A percentile compares a stretch with the other conserved stretches of the same genome.
Evolutionary conservation across 2,888 invertebrate species (phyloP).

Genomic region (Morinoia aosen): DNA sequence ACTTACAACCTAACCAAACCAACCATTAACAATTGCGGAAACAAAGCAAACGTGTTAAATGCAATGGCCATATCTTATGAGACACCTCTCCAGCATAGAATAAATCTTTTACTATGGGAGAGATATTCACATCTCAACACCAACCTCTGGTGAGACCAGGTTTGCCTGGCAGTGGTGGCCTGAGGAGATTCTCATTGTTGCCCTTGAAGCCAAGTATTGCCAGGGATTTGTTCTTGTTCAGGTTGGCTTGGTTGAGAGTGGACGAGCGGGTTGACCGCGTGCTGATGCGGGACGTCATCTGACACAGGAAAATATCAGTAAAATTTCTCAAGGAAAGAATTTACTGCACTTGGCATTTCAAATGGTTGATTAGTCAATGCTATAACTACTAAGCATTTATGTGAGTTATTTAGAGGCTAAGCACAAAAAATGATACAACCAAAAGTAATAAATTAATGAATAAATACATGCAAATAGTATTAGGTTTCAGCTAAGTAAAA

Average conservation of each 20-base stretch:
- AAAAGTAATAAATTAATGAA: too few relatives aligned
- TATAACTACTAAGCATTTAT: too few relatives aligned
- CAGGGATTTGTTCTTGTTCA: constrained; percentile 12
- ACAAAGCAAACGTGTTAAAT: too few relatives aligned
- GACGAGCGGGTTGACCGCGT: constrained; percentile 50
- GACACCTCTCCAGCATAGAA: too few relatives aligned
- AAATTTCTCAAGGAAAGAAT: not conserved
- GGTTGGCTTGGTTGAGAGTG: constrained; percentile 12
- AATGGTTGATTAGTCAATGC: not conserved
- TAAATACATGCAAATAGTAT: too few relatives aligned
- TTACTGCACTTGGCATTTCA: not conserved
- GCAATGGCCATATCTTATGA: too few relatives aligned
- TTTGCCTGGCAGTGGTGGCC: constrained; percentile 54
- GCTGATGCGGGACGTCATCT: constrained; percentile 57
- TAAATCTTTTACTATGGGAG: too few relatives aligned
- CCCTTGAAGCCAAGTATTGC: constrained; percentile 51
- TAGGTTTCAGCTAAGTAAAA: too few relatives aligned
- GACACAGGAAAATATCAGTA: constrained; percentile 69
- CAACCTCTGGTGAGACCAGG: constrained; percentile 24
- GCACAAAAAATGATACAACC: too few relatives aligned
- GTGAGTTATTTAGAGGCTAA: too few relatives aligned
- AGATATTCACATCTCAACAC: not conserved
- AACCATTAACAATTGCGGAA: too few relatives aligned
- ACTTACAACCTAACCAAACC: too few relatives aligned
- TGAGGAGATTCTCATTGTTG: constrained; percentile 56